Percentiles rank a stretch among this genome's conserved stretches.
Evolutionary conservation across 92 coral and sea anemone genomes (phyloP).

Genomic region (Umimayanthus kanabou): DNA sequence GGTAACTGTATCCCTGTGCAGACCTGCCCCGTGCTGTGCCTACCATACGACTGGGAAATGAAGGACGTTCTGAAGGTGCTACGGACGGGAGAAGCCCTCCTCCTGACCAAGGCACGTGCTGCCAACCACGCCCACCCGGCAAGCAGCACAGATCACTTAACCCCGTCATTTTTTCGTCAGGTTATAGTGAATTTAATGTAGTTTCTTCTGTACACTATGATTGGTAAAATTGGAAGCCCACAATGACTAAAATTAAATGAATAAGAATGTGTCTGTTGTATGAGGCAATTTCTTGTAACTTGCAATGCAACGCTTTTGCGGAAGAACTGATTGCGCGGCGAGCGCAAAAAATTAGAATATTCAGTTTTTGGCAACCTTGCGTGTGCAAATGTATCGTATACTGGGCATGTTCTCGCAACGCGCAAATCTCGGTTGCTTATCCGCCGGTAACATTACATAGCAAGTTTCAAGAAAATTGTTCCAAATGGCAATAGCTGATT

Average conservation of each 20-base stretch:
- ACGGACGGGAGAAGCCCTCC: constrained; percentile 75
- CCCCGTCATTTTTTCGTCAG: neutral
- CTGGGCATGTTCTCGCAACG: neutral
- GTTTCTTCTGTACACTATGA: neutral
- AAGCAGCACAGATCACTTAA: neutral
- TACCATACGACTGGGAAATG: constrained; percentile 77
- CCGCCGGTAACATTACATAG: too few species aligned
- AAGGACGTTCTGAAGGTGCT: constrained; percentile 69
- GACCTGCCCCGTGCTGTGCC: constrained; percentile 73
- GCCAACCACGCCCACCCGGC: neutral
- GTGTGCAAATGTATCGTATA: neutral
- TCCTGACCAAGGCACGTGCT: constrained; percentile 57
- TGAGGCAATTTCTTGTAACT: neutral
- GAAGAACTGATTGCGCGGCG: neutral
- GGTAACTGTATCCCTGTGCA: constrained; percentile 46
- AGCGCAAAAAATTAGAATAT: neutral
- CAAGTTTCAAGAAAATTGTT: neutral
- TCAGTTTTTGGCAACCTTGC: neutral
- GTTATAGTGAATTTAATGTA: neutral
- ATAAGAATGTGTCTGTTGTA: neutral
- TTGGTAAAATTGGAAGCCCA: neutral
- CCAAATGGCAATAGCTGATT: neutral
- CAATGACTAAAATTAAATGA: too few species aligned
- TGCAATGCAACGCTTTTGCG: neutral
- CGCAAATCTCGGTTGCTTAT: too few species aligned